Base-by-base conservation (phyloP, 2,113 vertebrate genomes). In the Mungos mungo region DNA sequence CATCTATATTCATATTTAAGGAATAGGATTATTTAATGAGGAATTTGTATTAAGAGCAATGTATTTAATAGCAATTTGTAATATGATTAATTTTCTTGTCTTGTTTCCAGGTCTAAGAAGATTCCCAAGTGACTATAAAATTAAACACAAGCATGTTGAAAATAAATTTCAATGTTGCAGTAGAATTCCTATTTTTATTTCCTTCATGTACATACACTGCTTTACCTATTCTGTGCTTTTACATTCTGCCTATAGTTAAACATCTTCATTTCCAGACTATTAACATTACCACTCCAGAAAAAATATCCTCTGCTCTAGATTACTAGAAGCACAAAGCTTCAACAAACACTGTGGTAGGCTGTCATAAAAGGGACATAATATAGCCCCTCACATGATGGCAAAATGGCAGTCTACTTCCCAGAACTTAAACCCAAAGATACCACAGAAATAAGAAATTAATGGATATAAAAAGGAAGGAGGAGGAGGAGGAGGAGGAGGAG, bases 91-190 rank as follows among this genome's bases (percentile, higher is more conserved):
- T 96, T 95, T 95, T 95, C 66, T 97, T 79, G 4, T 96, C 88
- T 97, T 87, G 14, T 95, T 98, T 95, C 45, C 79, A 98, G 98
- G 91, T 79, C 91, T 94, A 96, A 95, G 97, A 98, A 98, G 96
- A 98, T 91, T 91, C 66, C 68, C 72, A 97, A 93, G n/a, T 69
- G 82, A 95, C 52, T 91, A 33, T n/a, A 95, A 95, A 93, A 88
- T 95, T 90, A 90, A 92, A 95, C 31, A 88, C 25, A 96, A 95
- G 38, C n/a, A 80, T 31, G 29, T 77, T 68, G 74, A 94, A 82
- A 93, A 54, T 74, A 93, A 90, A 93, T 81, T 92, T 57, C 77
- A 88, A 9, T 88, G 31, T 82, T 77, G 94, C 72, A 82, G 33
- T 65, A 77, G 93, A 96, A 93, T 63, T 31, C 4, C n/a, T 85